These are phyloP conservation scores for Temnothorax unifasciatus DNA, from an alignment of 2,888 invertebrate species.

Conservation along the genomic window DNA sequence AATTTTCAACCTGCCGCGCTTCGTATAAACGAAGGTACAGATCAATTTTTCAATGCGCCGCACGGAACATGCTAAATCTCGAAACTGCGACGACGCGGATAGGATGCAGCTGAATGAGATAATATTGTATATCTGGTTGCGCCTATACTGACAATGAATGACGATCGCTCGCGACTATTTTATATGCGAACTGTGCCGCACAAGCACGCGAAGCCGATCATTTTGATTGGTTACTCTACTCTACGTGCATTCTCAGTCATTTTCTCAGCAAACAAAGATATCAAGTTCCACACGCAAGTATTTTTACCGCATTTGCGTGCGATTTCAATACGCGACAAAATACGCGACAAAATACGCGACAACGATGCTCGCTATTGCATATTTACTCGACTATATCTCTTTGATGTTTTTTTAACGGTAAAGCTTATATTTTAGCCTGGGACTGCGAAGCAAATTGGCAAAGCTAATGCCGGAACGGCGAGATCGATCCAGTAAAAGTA, in stretches of 20 bases:
- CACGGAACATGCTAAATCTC: conserved; percentile 68
- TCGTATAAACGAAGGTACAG: conserved; percentile 40
- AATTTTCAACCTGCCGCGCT: conserved; percentile 37
- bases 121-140: conserved; percentile 58
- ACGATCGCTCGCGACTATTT: conserved; percentile 70
- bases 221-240: conserved; percentile 71
- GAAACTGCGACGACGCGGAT: conserved; percentile 40
- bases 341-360: too few relatives aligned
- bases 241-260: conserved; percentile 32
- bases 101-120: conserved; percentile 52
- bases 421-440: conserved; percentile 34
- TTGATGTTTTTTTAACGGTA: conserved; percentile 32
- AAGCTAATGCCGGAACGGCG: conserved; percentile 25
- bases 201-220: conserved; percentile 54
- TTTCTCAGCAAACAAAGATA: conserved; percentile 31
- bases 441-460: conserved; percentile 54
- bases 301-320: conserved; percentile 24
- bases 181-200: conserved; percentile 63
- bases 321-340: not conserved
- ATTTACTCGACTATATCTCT: conserved; percentile 17
- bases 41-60: conserved; percentile 46
- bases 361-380: too few relatives aligned
- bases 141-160: conserved; percentile 58
- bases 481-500: conserved; percentile 47
- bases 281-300: conserved; percentile 12